Conservation (phyloP, 2,113 vertebrate species). For the Xiphorhynchus elegans region DNA sequence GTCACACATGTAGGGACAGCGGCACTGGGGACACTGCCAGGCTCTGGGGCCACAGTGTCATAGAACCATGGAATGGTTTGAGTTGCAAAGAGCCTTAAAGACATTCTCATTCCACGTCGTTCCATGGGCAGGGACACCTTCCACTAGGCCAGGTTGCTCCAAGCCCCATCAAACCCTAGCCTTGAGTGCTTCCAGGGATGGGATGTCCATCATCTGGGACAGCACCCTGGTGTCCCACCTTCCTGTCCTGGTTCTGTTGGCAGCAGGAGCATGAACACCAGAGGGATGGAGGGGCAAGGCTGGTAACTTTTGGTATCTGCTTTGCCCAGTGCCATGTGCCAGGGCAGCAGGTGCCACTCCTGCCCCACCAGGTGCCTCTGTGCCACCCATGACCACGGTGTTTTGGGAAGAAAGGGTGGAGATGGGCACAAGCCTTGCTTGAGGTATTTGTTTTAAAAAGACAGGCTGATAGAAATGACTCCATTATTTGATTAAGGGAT, state of each 20-base stretch:
- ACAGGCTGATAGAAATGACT: not conserved
- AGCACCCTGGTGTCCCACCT: not conserved
- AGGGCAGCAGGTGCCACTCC: not conserved
- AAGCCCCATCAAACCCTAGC: not conserved
- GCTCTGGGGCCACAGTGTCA: not conserved
- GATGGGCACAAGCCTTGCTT: not conserved
- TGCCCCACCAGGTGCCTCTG: not conserved
- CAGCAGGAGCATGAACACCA: accelerated
- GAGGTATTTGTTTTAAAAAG: conserved; percentile 30
- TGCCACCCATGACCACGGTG: accelerated
- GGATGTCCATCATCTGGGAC: not conserved
- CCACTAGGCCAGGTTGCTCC: not conserved
- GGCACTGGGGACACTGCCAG: not conserved
- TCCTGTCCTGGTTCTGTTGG: not conserved
- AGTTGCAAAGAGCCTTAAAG: not conserved
- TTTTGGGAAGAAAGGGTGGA: not conserved
- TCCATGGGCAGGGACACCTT: not conserved
- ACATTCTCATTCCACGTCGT: not conserved
- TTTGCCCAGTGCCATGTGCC: accelerated
- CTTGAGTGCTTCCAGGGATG: not conserved
- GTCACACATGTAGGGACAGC: accelerated
- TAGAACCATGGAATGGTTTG: not conserved
- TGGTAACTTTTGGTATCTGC: not conserved
- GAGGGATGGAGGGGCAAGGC: not conserved
- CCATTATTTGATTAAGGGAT: conserved; percentile 63